Evolutionary conservation across 2,113 vertebrate genomes (phyloP), one percentile per base, ranked within the genome.

Genomic region (Sminthopsis crassicaudata): DNA sequence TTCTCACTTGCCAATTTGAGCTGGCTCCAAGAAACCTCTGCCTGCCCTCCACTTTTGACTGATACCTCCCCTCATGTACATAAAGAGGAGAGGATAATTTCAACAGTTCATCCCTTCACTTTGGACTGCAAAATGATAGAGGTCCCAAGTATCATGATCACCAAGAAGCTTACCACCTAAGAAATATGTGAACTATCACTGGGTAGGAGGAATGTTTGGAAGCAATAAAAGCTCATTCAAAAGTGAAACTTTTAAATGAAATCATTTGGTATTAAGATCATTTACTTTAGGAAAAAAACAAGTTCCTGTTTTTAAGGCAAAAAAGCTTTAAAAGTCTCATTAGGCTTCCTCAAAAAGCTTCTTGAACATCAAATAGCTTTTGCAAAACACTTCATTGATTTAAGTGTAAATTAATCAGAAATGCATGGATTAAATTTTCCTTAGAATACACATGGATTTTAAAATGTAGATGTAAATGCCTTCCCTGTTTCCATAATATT

Each of bases 361-460:
- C 96, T 97, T 96, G 92, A 97, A 96, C 95, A 97, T 95, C 95
- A 96, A 95, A 95, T 97, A 97, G 91, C 91, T 76, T 96, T 95
- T 97, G 95, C 93, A 96, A 97, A 97, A 97, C 95, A 97, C 95
- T 97, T 95, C 93, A 96, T 95, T 96, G 95, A 97, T 97, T 97
- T 97, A 95, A 97, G 96, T 95, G 90, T 96, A 96, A 94, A 97
- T 98, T 97, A 97, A 97, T 97, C 95, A 96, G 90, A 93, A 97
- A 97, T 95, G 91, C 93, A 95, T 67, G 36, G 93, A 95, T 96
- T 95, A 60, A 50, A 57, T 89, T 94, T 96, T 54, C 48, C 92
- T 95, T 94, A 97, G 96, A 95, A 94, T 94, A 54, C 26, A 90
- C 95, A 50, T 50, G 57, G 95, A 60, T 94, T 97, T 97, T 95